Conservation (phyloP, 2,113 vertebrate genomes). For the Naja naja region DNA sequence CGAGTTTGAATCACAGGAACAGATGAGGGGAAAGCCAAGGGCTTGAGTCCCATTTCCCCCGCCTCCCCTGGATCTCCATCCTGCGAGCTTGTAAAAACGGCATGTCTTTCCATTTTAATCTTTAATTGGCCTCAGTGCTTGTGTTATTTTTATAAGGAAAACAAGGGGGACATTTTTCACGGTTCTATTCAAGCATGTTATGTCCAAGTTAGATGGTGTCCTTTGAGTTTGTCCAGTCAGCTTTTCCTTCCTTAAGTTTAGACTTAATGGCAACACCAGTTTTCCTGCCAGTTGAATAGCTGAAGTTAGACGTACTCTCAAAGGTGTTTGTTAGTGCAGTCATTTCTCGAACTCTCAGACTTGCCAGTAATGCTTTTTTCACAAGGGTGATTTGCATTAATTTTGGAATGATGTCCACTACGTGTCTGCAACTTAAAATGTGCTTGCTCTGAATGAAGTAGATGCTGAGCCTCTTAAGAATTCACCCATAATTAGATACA, state of each 20-base stretch:
- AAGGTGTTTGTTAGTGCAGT: conserved; percentile 36
- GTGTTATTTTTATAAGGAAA: conserved; percentile 22
- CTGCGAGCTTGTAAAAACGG: neutral
- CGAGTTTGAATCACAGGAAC: neutral
- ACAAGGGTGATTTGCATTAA: conserved; percentile 50
- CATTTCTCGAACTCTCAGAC: conserved; percentile 38
- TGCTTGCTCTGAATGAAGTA: conserved; percentile 57
- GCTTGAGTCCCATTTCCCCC: neutral
- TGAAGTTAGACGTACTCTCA: conserved; percentile 11
- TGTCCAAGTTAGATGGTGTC: conserved; percentile 5
- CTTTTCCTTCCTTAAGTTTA: conserved; percentile 33
- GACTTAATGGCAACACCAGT: neutral
- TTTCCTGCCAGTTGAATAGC: conserved; percentile 28
- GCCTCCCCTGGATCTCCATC: neutral
- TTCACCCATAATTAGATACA: conserved; percentile 68
- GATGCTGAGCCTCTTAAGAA: conserved; percentile 60
- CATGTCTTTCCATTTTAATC: conserved; percentile 9
- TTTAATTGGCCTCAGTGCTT: conserved; percentile 13
- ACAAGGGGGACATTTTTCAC: neutral
- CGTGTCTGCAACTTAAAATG: conserved; percentile 46
- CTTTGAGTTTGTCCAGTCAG: conserved; percentile 16
- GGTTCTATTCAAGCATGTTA: conserved; percentile 30
- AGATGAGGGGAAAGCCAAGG: neutral
- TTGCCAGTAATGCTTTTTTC: conserved; percentile 40
- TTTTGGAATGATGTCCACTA: conserved; percentile 46